Evolutionary conservation across 2,888 invertebrate species (phyloP), one percentile per base, ranked within the genome.

Genomic region (Anthophora plumipes): DNA sequence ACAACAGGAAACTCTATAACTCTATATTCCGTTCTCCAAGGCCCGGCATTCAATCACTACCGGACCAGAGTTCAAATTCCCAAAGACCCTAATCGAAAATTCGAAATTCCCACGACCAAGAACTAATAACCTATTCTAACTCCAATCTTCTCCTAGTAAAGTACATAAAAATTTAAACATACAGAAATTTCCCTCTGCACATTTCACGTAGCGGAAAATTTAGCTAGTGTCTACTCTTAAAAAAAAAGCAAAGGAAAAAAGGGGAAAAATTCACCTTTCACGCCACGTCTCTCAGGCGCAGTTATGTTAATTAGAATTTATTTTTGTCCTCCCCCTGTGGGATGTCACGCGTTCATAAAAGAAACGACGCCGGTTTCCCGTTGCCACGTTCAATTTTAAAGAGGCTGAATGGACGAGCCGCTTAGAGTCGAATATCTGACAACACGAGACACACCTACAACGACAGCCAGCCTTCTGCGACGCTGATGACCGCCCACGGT

Each of bases 361-460:
- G 43, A 14, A 22, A 17, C 48, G 57, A 50, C 50, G 57, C 66
- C 20, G 66, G 59, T 59, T 59, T 43, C 55, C 20, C 67, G 67
- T 84, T 77, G 67, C 77, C 59, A 22, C 63, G 85, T 87, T 89
- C 83, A 84, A 88, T 88, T 89, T 88, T 82, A 82, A 86, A 77
- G 55, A 78, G 68, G 37, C 46, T 57, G 50, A 50, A 74, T 46
- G 22, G 59, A 60, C 46, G 54, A 6, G 55, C 14, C 71, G 63
- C 75, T 74, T 50, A 43, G 55, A 41, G 69, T 54, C 78, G 66
- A 70, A 59, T 71, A 70, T 70, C 82, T 77, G 81, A 54, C 54
- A 61, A 63, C 82, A 63, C 41, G 72, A 67, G 8, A 57, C 61
- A 54, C 71, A 25, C 39, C 41, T 60, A 64, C 63, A 59, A 72